Percentiles rank a stretch among this genome's conserved stretches.
These are phyloP conservation scores for Puntigrus tetrazona DNA, from an alignment of 2,113 vertebrate genomes.

Conservation along the genomic window DNA sequence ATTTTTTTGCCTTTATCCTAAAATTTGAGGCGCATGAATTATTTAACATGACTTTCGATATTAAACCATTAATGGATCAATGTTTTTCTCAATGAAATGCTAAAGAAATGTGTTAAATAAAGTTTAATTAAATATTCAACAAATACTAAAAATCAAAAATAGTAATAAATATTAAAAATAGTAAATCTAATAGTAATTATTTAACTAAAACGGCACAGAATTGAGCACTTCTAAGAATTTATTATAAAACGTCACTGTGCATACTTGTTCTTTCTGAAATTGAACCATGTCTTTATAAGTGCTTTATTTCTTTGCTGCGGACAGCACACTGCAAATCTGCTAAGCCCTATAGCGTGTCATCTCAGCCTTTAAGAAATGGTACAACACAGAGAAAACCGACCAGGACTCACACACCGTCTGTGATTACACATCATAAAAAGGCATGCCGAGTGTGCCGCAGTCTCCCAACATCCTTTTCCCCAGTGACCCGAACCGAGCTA, in stretches of 20 bases:
- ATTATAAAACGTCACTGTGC: background rate
- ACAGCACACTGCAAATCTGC: slow-evolving; percentile 8
- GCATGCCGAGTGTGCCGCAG: background rate
- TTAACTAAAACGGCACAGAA: background rate
- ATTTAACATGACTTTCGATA: background rate
- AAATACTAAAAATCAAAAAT: background rate
- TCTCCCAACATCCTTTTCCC: slow-evolving; percentile 25
- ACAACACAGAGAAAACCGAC: slow-evolving; percentile 6
- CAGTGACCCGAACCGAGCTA: background rate
- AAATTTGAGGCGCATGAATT: background rate
- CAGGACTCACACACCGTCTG: background rate
- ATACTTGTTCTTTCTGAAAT: background rate
- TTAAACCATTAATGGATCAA: background rate
- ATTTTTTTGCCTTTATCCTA: background rate
- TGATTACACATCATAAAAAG: slow-evolving; percentile 33
- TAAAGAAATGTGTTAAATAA: background rate
- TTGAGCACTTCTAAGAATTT: background rate
- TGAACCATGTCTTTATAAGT: background rate
- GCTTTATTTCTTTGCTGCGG: background rate
- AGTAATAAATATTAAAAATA: too few species aligned
- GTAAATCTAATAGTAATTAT: background rate
- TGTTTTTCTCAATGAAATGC: background rate
- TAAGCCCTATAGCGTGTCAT: background rate
- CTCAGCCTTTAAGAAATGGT: slow-evolving; percentile 20
- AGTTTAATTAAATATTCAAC: background rate